A percentile compares a stretch with the other conserved stretches of the same genome.
phyloP scores from a whole-genome alignment of 2,888 invertebrate genomes.

The Acanthacorydalis orientalis region DNA sequence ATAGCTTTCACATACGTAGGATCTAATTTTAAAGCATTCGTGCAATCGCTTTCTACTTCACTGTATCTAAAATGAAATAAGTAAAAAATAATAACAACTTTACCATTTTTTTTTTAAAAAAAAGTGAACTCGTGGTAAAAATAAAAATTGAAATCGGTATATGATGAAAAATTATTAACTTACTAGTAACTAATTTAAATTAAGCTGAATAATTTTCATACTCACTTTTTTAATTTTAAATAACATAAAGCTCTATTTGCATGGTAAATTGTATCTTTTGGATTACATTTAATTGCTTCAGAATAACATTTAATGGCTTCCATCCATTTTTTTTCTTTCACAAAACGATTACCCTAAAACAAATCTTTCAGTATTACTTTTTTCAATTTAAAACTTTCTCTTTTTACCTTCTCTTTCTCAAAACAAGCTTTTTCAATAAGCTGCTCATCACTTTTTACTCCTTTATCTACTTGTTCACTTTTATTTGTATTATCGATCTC shows the following conservation, averaged over 20 bases:
- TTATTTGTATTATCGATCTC: slow-evolving; percentile 35
- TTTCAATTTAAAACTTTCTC: neutral
- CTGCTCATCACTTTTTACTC: slow-evolving; percentile 11
- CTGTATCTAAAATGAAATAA: slow-evolving; percentile 31
- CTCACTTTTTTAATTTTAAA: slow-evolving; percentile 62
- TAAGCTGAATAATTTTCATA: slow-evolving; percentile 9
- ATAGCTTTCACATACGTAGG: slow-evolving; percentile 69
- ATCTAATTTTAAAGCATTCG: slow-evolving; percentile 60
- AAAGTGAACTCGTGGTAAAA: too few species aligned
- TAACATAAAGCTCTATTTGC: slow-evolving; percentile 81
- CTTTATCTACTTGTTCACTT: slow-evolving; percentile 16
- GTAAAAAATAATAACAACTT: too few species aligned
- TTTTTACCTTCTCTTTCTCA: slow-evolving; percentile 51
- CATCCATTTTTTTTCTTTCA: slow-evolving; percentile 61
- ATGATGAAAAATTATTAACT: too few species aligned
- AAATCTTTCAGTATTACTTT: neutral
- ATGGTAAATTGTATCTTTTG: slow-evolving; percentile 61
- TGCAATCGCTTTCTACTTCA: slow-evolving; percentile 66
- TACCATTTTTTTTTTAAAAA: too few species aligned
- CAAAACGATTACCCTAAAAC: slow-evolving; percentile 65
- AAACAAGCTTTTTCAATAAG: slow-evolving; percentile 42
- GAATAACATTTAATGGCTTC: slow-evolving; percentile 77
- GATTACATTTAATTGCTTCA: slow-evolving; percentile 68
- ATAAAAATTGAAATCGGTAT: neutral
- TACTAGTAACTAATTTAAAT: neutral